Evolutionary conservation across 2,113 vertebrate species (phyloP), one percentile per base, ranked within the genome.

Genomic region (Daubentonia madagascariensis): DNA sequence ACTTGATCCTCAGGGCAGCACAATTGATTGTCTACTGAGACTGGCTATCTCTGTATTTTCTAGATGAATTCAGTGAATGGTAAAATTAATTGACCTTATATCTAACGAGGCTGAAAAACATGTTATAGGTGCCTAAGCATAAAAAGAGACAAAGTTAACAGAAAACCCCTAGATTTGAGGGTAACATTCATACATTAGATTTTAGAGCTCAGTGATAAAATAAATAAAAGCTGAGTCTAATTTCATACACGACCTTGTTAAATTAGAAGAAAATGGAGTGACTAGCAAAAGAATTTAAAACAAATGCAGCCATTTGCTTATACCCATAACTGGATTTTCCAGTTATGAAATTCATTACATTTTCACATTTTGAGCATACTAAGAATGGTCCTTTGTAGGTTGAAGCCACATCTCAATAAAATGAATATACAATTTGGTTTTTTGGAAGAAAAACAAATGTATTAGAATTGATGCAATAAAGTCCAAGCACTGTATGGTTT

Each of bases 291-390:
- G 63, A 89, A 95, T 97, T 79, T 92, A 91, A 95, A 97, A 94
- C 22, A 94, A 98, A 89, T 85, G 89, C 35, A 76, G 84, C 80
- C 96, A 97, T 96, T 95, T 96, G 90, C 95, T 97, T 84, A 89
- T 84, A 67, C 80, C 68, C 43, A 81, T 96, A 97, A 95, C 91
- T 97, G 68, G 78, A 93, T 98, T 98, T 98, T 94, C 70, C 92
- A 89, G 89, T 88, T 98, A 98, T 88, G 96, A 98, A 98, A 98
- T 95, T 78, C 92, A 99, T 98, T 94, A 96, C 86, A 50, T 97
- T 92, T 98, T 97, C 93, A 98, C 76, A 97, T 98, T 98, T 98
- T 40, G 91, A 98, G 78, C 91, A 91, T 22, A 81, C 63, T 35
- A 32, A 98, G 63, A 94, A 84, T 54, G 50, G 43, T 25, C 35